Conservation (phyloP, 64 coral and sea anemone species). For the Actinia equina region DNA sequence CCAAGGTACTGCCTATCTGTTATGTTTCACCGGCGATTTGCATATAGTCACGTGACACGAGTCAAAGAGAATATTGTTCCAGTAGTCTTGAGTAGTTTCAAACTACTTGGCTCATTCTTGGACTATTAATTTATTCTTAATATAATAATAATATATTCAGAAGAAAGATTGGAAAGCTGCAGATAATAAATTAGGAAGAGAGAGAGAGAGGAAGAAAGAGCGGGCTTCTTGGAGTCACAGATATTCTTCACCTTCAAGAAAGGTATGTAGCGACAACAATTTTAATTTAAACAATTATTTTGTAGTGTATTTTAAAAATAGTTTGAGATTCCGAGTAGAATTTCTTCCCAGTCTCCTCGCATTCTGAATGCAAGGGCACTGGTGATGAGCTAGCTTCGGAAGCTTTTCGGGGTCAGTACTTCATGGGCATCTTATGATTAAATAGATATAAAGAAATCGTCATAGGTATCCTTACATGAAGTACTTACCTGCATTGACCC, state of each 20-base stretch:
- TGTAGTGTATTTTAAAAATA: background rate
- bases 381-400: background rate
- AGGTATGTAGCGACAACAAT: background rate
- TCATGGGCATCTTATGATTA: background rate
- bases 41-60: background rate
- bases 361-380: background rate
- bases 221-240: background rate
- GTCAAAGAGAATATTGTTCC: background rate
- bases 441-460: no score
- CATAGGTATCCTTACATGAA: background rate
- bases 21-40: background rate
- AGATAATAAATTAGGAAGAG: background rate
- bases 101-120: background rate
- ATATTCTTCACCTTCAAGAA: background rate
- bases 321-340: background rate
- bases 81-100: background rate
- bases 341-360: background rate
- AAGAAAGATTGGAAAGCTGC: background rate
- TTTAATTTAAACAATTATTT: background rate
- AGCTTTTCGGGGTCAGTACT: background rate
- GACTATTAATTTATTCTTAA: constrained; percentile 10
- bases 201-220: background rate
- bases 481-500: background rate
- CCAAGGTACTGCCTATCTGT: background rate
- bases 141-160: constrained; percentile 17